Evolutionary conservation across 2,888 invertebrate species (phyloP).

Genomic region (Cynaeus angustus): DNA sequence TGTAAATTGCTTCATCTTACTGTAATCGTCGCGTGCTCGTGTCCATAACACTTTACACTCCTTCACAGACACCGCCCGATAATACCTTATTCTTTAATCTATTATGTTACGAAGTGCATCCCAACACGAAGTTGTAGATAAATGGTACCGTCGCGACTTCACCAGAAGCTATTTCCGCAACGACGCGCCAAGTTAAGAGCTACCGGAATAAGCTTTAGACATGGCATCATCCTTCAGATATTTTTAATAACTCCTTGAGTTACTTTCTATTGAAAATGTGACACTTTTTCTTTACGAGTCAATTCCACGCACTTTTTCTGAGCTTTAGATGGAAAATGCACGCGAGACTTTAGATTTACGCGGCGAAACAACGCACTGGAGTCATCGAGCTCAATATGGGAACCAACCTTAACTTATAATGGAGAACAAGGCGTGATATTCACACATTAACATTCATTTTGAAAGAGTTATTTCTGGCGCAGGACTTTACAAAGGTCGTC

Average conservation of each 20-base stretch:
- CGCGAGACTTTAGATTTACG: conserved; percentile 66
- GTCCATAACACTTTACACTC: conserved; percentile 43
- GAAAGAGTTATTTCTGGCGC: conserved; percentile 40
- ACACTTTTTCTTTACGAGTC: conserved; percentile 66
- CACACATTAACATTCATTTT: conserved; percentile 45
- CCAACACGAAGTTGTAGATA: conserved; percentile 42
- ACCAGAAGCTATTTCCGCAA: conserved; percentile 12
- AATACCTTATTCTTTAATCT: conserved; percentile 64
- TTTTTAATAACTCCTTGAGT: conserved; percentile 4
- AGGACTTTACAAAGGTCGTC: conserved; percentile 25
- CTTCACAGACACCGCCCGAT: conserved; percentile 52
- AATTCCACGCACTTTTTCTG: conserved; percentile 66
- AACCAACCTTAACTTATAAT: conserved; percentile 28
- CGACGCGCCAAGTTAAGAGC: conserved; percentile 10
- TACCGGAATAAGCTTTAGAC: conserved; percentile 3
- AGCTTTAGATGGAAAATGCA: conserved; percentile 64
- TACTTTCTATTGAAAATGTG: conserved; percentile 60
- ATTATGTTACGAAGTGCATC: conserved; percentile 55
- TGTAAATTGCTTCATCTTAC: conserved; percentile 43
- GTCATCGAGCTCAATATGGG: conserved; percentile 42
- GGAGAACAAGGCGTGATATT: conserved; percentile 43
- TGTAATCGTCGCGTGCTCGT: conserved; percentile 31
- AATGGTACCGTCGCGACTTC: conserved; percentile 23
- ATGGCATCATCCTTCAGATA: neutral
- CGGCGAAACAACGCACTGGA: conserved; percentile 58